Evolutionary conservation across 2,888 invertebrate species (phyloP).

Genomic region (Ectobius pallidus): DNA sequence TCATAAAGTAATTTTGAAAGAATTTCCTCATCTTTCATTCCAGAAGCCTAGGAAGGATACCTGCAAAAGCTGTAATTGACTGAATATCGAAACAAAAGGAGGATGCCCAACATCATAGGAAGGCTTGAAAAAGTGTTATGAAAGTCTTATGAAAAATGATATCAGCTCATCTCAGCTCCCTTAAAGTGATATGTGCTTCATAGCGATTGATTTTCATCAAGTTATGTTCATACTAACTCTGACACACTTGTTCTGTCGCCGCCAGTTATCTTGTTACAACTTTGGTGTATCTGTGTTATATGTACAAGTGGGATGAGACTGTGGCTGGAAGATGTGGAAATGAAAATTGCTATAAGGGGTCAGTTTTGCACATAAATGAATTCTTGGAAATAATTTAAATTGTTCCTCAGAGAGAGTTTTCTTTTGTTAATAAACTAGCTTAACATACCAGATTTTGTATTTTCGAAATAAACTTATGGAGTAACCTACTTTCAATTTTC

Average conservation of each 20-base stretch:
- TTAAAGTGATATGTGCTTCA: slow-evolving; percentile 44
- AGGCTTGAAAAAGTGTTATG: slow-evolving; percentile 41
- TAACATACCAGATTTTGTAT: no score
- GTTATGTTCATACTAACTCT: slow-evolving; percentile 48
- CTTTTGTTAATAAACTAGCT: no score
- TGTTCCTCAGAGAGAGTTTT: no score
- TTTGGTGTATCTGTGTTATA: slow-evolving; percentile 46
- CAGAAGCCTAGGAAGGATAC: slow-evolving; percentile 17
- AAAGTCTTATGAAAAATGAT: slow-evolving; percentile 33
- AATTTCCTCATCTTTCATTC: slow-evolving; percentile 14
- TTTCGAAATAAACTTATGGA: no score
- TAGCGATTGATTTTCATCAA: slow-evolving; percentile 48
- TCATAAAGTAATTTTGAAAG: slow-evolving; percentile 5
- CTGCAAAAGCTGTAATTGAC: slow-evolving; percentile 2
- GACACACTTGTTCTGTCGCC: slow-evolving; percentile 49
- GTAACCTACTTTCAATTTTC: no score
- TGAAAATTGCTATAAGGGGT: no score
- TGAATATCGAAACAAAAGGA: slow-evolving; percentile 8
- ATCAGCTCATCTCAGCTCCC: slow-evolving; percentile 37
- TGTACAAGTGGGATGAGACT: slow-evolving; percentile 47
- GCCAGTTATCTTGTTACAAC: slow-evolving; percentile 48
- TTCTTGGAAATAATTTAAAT: no score
- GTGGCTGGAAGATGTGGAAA: slow-evolving; percentile 46
- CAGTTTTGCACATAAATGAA: no score
- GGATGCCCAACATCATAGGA: slow-evolving; percentile 34